These are phyloP conservation scores for Lathamus discolor DNA, from an alignment of 2,113 vertebrate species.

Conservation along the genomic window DNA sequence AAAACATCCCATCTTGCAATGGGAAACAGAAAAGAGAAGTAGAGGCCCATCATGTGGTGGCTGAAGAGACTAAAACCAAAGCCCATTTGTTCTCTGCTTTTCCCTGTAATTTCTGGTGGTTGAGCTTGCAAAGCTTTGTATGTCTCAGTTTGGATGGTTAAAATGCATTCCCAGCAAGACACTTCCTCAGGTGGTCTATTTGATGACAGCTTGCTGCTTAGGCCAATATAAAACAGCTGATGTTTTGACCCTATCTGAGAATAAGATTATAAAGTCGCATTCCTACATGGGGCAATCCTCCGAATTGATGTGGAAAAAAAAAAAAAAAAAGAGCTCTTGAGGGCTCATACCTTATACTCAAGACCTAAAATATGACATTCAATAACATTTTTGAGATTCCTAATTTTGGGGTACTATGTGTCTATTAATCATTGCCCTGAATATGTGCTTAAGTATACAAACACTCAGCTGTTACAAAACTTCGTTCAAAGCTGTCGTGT, in stretches of 20 bases:
- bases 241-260: not conserved
- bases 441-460: not conserved
- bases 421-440: not conserved
- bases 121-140: not conserved
- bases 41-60: not conserved
- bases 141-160: not conserved
- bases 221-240: slow-evolving; percentile 23
- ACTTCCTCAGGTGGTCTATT: slow-evolving; percentile 35
- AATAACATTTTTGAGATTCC: not conserved
- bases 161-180: slow-evolving; percentile 19
- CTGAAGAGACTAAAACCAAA: not conserved
- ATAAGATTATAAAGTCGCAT: slow-evolving; percentile 4
- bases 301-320: not conserved
- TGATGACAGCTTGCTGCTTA: slow-evolving; percentile 10
- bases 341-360: not conserved
- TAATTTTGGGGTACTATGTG: not conserved
- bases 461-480: not conserved
- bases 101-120: not conserved
- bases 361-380: not conserved
- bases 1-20: slow-evolving; percentile 43
- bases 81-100: slow-evolving; percentile 24
- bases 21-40: slow-evolving; percentile 24
- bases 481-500: not conserved
- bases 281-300: not conserved
- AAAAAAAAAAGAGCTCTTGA: not conserved